Percentiles rank a stretch among this genome's conserved stretches.
Conservation (phyloP, 2,797 vertebrate genomes). For the Diceros bicornis region DNA sequence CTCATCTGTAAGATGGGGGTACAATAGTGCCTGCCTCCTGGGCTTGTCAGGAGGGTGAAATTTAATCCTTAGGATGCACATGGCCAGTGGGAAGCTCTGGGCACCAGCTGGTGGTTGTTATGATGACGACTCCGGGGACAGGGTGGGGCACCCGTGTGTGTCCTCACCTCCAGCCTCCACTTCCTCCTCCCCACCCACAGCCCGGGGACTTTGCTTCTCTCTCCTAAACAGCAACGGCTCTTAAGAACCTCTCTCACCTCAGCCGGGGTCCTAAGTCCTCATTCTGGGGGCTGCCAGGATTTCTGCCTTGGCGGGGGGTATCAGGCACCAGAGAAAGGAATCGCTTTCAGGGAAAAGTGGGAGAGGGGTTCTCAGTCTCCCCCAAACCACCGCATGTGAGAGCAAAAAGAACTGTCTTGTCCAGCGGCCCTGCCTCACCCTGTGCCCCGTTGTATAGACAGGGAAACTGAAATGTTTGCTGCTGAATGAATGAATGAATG, state of each 20-base stretch:
- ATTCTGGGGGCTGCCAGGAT: fast-evolving
- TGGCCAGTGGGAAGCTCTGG: fast-evolving
- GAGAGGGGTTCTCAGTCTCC: background rate
- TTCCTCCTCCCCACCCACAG: too few relatives aligned
- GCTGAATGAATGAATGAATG: background rate
- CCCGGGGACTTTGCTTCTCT: background rate
- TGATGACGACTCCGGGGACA: background rate
- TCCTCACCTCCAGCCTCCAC: too few relatives aligned
- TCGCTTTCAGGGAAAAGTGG: background rate
- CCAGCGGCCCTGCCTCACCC: background rate
- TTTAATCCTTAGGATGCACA: fast-evolving
- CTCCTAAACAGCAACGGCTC: background rate
- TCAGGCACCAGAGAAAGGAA: background rate
- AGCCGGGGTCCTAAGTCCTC: background rate
- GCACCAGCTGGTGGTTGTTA: background rate
- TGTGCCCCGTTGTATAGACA: background rate
- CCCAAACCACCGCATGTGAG: background rate
- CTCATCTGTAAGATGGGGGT: background rate
- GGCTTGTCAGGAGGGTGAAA: background rate
- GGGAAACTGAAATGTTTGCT: background rate
- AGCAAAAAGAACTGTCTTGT: background rate
- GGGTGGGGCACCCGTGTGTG: background rate
- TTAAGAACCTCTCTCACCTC: background rate
- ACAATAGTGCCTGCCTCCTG: background rate
- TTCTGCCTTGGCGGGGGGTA: background rate